phyloP scores from a whole-genome alignment of 2,113 vertebrate species.

The Crotalus horridus region DNA sequence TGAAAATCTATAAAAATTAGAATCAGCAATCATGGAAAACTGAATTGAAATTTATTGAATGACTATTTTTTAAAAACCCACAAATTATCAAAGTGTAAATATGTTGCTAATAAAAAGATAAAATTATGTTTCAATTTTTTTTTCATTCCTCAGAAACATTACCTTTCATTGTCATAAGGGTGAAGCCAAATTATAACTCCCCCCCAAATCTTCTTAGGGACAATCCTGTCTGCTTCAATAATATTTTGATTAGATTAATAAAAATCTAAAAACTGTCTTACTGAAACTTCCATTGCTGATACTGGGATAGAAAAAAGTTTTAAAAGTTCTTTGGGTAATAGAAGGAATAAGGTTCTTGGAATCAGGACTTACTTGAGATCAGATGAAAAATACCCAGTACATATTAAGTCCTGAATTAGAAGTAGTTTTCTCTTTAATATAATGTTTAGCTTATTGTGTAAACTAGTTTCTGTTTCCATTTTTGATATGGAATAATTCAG shows the following conservation, averaged over 20 bases:
- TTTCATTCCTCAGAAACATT: not conserved
- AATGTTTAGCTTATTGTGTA: not conserved
- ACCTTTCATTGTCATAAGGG: not conserved
- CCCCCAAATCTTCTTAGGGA: not conserved
- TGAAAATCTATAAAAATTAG: not conserved
- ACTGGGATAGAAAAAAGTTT: not conserved
- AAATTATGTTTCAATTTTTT: not conserved
- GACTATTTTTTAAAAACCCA: not conserved
- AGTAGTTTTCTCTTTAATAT: not conserved
- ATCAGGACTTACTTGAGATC: not conserved
- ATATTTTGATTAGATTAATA: not conserved
- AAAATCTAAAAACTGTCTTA: not conserved
- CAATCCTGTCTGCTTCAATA: not conserved
- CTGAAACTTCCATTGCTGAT: not conserved
- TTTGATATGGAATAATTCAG: not conserved
- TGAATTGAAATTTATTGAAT: not conserved
- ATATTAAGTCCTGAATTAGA: no score
- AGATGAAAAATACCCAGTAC: not conserved
- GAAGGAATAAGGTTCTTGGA: not conserved
- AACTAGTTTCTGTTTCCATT: not conserved
- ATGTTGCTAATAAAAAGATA: not conserved
- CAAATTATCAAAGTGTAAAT: not conserved
- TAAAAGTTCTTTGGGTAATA: not conserved
- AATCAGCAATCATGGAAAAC: not conserved
- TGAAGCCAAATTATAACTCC: not conserved